Base-by-base conservation (phyloP, 1,140 invertebrate species). In the Heliconius congener region DNA sequence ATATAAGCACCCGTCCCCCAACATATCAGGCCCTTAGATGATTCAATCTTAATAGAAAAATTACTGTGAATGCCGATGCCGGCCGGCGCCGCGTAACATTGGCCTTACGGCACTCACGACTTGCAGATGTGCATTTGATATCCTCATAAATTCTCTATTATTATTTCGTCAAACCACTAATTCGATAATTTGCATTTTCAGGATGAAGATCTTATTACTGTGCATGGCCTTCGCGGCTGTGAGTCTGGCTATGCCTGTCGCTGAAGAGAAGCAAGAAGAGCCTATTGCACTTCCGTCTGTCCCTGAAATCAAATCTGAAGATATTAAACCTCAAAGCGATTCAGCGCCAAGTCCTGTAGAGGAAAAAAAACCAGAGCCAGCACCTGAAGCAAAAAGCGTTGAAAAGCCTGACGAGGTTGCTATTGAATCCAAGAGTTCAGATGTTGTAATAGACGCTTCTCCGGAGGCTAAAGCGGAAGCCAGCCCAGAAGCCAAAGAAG, bases 171-270 rank as follows among this genome's bases (percentile, higher is more conserved):
- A 86, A 89, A 89, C 84, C 85, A 85, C 86, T 93, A 90, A 92
- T 88, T 82, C 71, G 73, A 78, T 77, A 80, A 87, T 88, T 90
- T 86, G 39, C 89, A 71, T 87, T 94, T 94, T 80, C 92, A 94
- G 93, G 87, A 94, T 94, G 93, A 94, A 94, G 91, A 88, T 94
- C 85, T 85, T 94, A 85, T 79, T 94, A 90, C 85, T 93, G 84
- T 93, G 92, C 83, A 84, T 94, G 87, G 93, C 93, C 87, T 90
- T 94, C 82, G 91, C 85, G 90, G 92, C 93, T 84, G 85, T 88
- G 77, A 89, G 87, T 80, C 60, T 94, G 81, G 91, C 92, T 57
- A 94, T 93, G 92, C 93, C 93, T 37, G 89, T 94, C 50, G 92
- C 93, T 57, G 93, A 94, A 73, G 89, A 94, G 55, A 91, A 92